These are phyloP conservation scores for Aphelenchoides fujianensis DNA, from an alignment of 1,140 invertebrate species.

Conservation along the genomic window DNA sequence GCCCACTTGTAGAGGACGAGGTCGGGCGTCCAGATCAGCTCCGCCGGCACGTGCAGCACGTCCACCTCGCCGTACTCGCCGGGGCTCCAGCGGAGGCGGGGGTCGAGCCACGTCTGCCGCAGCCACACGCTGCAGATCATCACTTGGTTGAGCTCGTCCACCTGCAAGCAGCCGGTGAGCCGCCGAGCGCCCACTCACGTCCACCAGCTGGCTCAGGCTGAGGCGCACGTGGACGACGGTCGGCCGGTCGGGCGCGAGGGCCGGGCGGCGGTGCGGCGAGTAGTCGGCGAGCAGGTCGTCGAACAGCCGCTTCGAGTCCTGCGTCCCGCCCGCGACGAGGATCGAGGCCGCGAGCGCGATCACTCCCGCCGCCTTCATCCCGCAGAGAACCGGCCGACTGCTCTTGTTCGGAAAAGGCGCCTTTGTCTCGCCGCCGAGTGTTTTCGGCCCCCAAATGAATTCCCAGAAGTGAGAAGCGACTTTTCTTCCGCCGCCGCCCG, in stretches of 20 bases:
- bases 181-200: constrained; percentile 71
- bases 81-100: constrained; percentile 87
- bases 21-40: constrained; percentile 79
- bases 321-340: constrained; percentile 22
- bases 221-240: constrained; percentile 84
- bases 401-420: background rate
- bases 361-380: background rate
- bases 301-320: constrained; percentile 63
- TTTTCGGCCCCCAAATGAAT: background rate
- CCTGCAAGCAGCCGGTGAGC: background rate
- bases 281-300: constrained; percentile 86
- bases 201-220: constrained; percentile 85
- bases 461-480: too few relatives aligned
- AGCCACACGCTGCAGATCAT: constrained; percentile 62
- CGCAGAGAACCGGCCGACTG: background rate
- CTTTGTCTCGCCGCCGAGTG: background rate
- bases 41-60: constrained; percentile 30
- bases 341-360: background rate
- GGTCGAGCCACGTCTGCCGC: constrained; percentile 87
- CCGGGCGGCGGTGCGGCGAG: constrained; percentile 86
- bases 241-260: constrained; percentile 84
- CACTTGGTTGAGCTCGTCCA: constrained; percentile 81
- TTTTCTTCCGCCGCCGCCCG: background rate
- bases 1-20: constrained; percentile 63
- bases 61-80: constrained; percentile 38